phyloP scores from a whole-genome alignment of 1,140 invertebrate genomes.

The Hylaeus volcanicus region DNA sequence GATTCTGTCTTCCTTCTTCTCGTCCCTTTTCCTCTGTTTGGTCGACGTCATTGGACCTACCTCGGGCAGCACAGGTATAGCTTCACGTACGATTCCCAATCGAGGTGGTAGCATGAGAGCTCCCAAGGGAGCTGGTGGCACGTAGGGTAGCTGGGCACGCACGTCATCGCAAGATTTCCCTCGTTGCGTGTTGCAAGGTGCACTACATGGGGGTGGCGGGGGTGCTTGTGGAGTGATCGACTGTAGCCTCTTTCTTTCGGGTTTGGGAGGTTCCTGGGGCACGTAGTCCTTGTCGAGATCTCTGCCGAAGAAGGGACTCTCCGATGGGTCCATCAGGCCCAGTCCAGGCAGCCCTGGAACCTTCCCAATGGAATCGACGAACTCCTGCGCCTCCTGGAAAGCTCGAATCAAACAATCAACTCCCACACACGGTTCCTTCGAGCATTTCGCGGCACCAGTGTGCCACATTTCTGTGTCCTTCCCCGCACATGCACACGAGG shows the following conservation, averaged over 20 bases:
- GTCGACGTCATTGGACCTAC: background rate
- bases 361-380: slow-evolving; percentile 73
- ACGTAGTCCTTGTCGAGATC: slow-evolving; percentile 39
- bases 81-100: slow-evolving; percentile 64
- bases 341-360: slow-evolving; percentile 70
- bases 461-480: slow-evolving; percentile 37
- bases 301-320: slow-evolving; percentile 73
- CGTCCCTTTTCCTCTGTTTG: slow-evolving; percentile 60
- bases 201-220: slow-evolving; percentile 32
- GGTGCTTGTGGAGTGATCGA: background rate
- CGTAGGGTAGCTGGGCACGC: background rate
- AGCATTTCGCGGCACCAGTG: slow-evolving; percentile 37
- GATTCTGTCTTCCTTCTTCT: slow-evolving; percentile 59
- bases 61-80: slow-evolving; percentile 53
- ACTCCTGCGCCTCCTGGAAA: slow-evolving; percentile 71
- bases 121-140: background rate
- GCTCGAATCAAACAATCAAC: slow-evolving; percentile 69
- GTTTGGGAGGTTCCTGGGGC: background rate
- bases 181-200: slow-evolving; percentile 51
- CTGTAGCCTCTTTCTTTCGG: background rate
- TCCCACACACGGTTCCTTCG: slow-evolving; percentile 60
- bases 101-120: slow-evolving; percentile 53
- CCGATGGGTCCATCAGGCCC: slow-evolving; percentile 71
- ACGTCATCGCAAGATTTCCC: background rate
- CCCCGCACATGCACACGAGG: slow-evolving; percentile 54